phyloP scores from a whole-genome alignment of 2,888 invertebrate genomes.

The Ashinkailepas kermadecensis region DNA sequence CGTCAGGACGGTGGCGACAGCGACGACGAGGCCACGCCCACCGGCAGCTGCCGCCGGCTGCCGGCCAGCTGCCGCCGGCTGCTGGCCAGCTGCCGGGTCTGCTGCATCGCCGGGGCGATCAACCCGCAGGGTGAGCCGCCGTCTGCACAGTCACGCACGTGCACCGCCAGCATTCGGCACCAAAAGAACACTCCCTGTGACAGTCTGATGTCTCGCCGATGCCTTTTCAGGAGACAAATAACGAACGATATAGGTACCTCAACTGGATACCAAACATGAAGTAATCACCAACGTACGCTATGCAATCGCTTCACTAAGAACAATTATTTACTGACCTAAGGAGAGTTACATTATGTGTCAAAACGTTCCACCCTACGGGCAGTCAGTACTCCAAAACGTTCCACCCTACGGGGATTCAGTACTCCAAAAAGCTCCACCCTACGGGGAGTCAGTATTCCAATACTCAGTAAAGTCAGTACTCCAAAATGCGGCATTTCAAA shows the following conservation, averaged over 20 bases:
- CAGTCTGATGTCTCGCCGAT: conserved; percentile 8
- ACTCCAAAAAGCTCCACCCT: too few relatives aligned
- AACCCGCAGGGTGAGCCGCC: not conserved
- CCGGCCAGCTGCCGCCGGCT: conserved; percentile 22
- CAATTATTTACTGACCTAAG: too few relatives aligned
- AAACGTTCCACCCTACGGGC: too few relatives aligned
- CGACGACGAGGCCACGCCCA: not conserved
- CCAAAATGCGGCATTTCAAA: too few relatives aligned
- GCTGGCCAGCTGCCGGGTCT: conserved; percentile 24
- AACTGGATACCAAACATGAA: not conserved
- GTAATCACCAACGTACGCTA: conserved; percentile 24
- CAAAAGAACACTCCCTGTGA: not conserved
- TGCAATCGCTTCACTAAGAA: not conserved
- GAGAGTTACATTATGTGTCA: too few relatives aligned
- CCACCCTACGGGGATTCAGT: too few relatives aligned
- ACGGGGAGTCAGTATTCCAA: too few relatives aligned
- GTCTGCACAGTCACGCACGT: not conserved
- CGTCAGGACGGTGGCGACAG: not conserved
- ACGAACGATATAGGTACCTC: not conserved
- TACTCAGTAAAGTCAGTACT: too few relatives aligned
- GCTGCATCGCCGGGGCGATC: not conserved
- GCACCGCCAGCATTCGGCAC: conserved; percentile 2
- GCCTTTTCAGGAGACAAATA: not conserved
- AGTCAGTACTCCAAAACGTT: too few relatives aligned
- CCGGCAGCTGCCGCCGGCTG: not conserved